Evolutionary conservation across 1,140 invertebrate species (phyloP).

Genomic region (Rhopalosiphum maidis): DNA sequence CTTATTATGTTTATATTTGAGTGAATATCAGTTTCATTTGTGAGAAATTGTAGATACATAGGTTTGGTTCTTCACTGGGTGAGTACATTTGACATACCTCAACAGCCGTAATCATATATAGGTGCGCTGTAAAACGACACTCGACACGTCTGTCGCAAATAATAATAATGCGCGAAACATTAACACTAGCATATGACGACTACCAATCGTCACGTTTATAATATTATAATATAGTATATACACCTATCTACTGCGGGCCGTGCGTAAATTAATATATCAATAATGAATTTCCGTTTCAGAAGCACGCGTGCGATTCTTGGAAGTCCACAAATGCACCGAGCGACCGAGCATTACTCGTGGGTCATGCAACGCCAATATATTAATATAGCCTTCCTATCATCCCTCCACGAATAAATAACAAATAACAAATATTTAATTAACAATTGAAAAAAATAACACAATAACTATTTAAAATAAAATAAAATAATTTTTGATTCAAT

Average conservation of each 20-base stretch:
- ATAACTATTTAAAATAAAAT: no score
- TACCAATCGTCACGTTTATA: neutral
- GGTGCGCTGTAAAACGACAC: neutral
- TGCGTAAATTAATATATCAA: neutral
- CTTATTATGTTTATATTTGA: neutral
- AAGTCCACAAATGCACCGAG: no score
- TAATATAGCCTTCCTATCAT: no score
- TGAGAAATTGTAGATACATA: neutral
- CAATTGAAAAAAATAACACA: no score
- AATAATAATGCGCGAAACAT: neutral
- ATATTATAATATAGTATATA: neutral
- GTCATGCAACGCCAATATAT: no score
- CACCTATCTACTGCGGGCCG: no score
- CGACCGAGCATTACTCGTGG: no score
- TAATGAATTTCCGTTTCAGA: neutral
- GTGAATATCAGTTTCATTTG: neutral
- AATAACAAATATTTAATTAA: neutral
- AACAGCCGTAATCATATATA: neutral
- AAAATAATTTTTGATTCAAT: no score
- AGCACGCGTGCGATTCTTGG: neutral
- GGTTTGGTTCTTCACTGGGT: neutral
- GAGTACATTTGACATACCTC: neutral
- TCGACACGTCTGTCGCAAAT: neutral
- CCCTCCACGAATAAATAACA: neutral
- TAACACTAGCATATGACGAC: neutral